These are phyloP conservation scores for Emydoidea blandingii DNA, from an alignment of 2,797 vertebrate genomes.

Conservation along the genomic window DNA sequence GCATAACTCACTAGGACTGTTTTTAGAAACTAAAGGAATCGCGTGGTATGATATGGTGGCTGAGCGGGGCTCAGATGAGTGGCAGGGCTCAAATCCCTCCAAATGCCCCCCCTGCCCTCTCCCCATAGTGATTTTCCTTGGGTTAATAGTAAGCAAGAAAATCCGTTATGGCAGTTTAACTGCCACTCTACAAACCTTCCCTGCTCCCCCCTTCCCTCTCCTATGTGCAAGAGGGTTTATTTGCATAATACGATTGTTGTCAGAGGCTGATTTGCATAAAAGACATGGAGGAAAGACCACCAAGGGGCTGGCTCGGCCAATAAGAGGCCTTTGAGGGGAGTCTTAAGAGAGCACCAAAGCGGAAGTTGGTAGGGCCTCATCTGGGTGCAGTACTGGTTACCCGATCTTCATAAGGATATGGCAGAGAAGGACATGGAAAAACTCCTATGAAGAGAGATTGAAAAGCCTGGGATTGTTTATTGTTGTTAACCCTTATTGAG, in stretches of 20 bases:
- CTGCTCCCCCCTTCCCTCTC: background rate
- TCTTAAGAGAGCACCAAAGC: rapidly evolving
- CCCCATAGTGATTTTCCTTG: constrained; percentile 1
- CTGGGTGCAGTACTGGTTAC: rapidly evolving
- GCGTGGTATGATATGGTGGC: background rate
- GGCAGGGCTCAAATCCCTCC: background rate
- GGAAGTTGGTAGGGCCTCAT: rapidly evolving
- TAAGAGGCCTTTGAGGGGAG: background rate
- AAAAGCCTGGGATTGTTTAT: background rate
- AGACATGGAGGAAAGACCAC: background rate
- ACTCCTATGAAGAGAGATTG: background rate
- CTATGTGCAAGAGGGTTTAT: rapidly evolving
- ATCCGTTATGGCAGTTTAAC: constrained; percentile 14
- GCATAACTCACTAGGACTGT: background rate
- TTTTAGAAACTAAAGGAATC: background rate
- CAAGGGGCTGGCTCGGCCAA: background rate
- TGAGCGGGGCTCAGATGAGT: background rate
- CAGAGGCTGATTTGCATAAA: rapidly evolving
- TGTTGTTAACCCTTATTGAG: no score
- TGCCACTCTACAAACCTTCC: constrained; percentile 16
- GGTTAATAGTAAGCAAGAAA: constrained; percentile 43
- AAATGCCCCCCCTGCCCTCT: background rate
- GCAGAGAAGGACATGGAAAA: background rate
- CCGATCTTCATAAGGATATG: rapidly evolving
- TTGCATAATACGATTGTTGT: rapidly evolving